Evolutionary conservation across 2,113 vertebrate species (phyloP).

Genomic region (Cryptomyrus ogoouensis): DNA sequence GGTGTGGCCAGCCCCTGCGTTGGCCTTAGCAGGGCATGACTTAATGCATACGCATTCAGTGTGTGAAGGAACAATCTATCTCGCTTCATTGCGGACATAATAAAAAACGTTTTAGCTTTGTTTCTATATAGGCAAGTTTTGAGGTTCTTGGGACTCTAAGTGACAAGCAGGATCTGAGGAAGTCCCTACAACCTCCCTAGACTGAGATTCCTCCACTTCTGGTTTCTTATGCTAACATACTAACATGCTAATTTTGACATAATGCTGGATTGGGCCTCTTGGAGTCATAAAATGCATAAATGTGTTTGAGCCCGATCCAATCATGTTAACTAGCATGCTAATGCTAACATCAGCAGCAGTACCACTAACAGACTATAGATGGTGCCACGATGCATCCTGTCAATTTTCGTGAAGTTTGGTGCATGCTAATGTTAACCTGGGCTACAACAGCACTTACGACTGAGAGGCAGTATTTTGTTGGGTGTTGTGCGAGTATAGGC

Average conservation of each 20-base stretch:
- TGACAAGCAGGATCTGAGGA: neutral
- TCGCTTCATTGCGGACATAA: neutral
- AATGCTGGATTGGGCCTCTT: neutral
- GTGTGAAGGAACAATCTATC: neutral
- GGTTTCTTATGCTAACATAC: neutral
- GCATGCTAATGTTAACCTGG: neutral
- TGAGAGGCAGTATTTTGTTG: too few species aligned
- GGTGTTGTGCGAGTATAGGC: too few species aligned
- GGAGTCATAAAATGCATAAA: neutral
- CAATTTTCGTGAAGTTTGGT: neutral
- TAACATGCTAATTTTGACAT: neutral
- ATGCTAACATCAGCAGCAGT: neutral
- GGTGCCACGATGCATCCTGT: neutral
- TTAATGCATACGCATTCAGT: neutral
- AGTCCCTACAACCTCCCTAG: neutral
- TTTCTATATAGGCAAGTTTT: neutral
- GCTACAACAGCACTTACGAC: too few species aligned
- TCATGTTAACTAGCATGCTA: neutral
- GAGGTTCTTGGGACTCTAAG: neutral
- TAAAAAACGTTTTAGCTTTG: neutral
- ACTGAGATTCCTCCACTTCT: neutral
- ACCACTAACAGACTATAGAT: neutral
- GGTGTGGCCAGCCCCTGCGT: neutral
- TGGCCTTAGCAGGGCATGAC: neutral
- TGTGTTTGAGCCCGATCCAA: neutral